Conservation (phyloP, 2,797 vertebrate genomes). For the Sebastes hubbsi region DNA sequence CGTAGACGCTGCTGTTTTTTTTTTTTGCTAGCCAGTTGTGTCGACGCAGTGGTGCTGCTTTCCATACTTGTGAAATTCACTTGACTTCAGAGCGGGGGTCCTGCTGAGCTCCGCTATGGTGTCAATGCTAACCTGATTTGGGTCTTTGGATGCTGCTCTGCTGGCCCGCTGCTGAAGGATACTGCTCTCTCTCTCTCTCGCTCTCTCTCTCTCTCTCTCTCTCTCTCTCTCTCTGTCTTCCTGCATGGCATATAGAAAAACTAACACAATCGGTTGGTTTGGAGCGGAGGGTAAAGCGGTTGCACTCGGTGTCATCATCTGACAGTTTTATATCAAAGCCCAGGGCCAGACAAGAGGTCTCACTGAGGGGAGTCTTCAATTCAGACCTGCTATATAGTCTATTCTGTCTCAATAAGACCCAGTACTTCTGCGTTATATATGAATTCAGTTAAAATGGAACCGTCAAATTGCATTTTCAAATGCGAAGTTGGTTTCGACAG, state of each 20-base stretch:
- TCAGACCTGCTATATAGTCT: conserved; percentile 25
- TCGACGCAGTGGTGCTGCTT: conserved; percentile 22
- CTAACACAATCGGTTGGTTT: conserved; percentile 37
- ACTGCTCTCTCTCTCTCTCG: not conserved
- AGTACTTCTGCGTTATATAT: not conserved
- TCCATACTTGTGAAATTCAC: conserved; percentile 32
- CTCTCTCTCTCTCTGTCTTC: not conserved
- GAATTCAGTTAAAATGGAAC: conserved; percentile 19
- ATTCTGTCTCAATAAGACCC: conserved; percentile 35
- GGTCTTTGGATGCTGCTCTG: conserved; percentile 23
- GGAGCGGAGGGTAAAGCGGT: conserved; percentile 44
- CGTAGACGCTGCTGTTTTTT: not conserved
- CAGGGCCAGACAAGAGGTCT: conserved; percentile 55
- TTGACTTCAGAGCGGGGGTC: conserved; percentile 50
- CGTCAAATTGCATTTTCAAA: conserved; percentile 37
- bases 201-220: not conserved
- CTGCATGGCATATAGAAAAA: conserved; percentile 17
- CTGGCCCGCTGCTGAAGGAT: conserved; percentile 7
- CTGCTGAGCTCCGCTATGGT: conserved; percentile 29
- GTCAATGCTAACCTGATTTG: conserved; percentile 41
- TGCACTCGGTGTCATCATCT: conserved; percentile 76
- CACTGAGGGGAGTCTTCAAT: conserved; percentile 45
- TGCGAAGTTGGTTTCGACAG: not conserved
- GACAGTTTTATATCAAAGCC: conserved; percentile 70
- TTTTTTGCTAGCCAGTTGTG: conserved; percentile 5